Conservation (phyloP, 2,888 invertebrate genomes). For the Microplitis deprimator region DNA sequence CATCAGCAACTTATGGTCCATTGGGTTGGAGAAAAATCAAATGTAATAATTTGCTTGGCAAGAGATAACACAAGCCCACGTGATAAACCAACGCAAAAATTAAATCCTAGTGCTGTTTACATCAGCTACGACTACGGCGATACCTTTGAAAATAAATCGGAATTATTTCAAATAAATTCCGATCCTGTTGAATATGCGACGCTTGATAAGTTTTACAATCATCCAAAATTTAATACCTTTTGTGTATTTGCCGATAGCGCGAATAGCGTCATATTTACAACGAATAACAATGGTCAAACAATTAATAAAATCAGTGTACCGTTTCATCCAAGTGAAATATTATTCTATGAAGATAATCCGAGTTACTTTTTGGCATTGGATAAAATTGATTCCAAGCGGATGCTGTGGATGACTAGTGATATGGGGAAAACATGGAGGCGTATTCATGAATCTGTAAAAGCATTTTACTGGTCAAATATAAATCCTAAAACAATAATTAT, state of each 20-base stretch:
- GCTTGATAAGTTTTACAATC: conserved; percentile 88
- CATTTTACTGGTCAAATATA: conserved; percentile 81
- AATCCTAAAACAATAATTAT: conserved; percentile 75
- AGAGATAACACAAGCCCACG: conserved; percentile 68
- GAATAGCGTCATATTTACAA: conserved; percentile 84
- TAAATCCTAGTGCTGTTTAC: conserved; percentile 81
- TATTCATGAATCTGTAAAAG: conserved; percentile 83
- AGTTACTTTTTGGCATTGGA: conserved; percentile 83
- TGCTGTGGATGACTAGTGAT: conserved; percentile 85
- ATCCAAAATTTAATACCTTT: conserved; percentile 83
- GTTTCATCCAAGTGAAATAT: conserved; percentile 85
- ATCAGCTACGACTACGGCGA: conserved; percentile 91
- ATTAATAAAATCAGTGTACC: conserved; percentile 77
- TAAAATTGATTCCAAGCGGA: conserved; percentile 75
- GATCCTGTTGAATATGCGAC: conserved; percentile 75
- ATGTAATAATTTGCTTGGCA: conserved; percentile 87
- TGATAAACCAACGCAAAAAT: conserved; percentile 44
- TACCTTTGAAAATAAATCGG: conserved; percentile 83
- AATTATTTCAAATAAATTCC: conserved; percentile 76
- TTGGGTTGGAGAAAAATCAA: conserved; percentile 91
- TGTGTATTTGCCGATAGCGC: conserved; percentile 88
- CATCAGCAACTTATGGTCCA: conserved; percentile 93
- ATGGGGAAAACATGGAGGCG: conserved; percentile 82
- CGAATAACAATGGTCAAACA: conserved; percentile 81
- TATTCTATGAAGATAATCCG: conserved; percentile 82